Evolutionary conservation across 1,140 invertebrate genomes (phyloP).

Genomic region (Eriocheir sinensis): DNA sequence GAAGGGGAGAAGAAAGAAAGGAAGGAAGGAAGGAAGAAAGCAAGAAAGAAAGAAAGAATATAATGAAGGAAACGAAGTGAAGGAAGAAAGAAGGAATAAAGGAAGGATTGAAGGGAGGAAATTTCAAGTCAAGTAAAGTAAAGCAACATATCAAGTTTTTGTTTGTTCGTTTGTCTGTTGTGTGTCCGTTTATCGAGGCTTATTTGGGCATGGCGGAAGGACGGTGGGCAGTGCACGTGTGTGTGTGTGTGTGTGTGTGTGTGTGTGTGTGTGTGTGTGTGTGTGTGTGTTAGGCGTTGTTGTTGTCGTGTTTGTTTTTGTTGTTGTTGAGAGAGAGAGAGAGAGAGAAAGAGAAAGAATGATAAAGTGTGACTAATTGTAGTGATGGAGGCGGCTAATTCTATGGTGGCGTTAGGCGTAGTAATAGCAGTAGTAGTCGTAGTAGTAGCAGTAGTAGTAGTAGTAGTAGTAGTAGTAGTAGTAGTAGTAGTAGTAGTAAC

Average conservation of each 20-base stretch:
- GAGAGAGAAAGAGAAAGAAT: not conserved
- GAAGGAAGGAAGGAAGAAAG: too few relatives aligned
- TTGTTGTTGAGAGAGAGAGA: slow-evolving; percentile 22
- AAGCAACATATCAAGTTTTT: not conserved
- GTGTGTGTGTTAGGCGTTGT: not conserved
- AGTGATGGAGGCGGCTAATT: not conserved
- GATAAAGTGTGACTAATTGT: not conserved
- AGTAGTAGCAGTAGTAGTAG: not conserved
- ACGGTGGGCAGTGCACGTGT: not conserved
- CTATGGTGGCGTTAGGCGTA: not conserved
- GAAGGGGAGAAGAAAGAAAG: too few relatives aligned
- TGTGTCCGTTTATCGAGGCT: not conserved
- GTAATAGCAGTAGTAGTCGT: too few relatives aligned
- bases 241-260: slow-evolving; percentile 12
- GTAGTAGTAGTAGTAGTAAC: too few relatives aligned
- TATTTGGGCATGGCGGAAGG: not conserved
- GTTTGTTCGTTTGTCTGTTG: not conserved
- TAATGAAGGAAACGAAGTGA: too few relatives aligned
- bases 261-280: slow-evolving; percentile 14
- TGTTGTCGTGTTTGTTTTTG: not conserved
- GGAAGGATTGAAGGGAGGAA: not conserved
- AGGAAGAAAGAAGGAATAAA: too few relatives aligned
- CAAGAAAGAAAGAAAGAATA: too few relatives aligned
- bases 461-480: not conserved
- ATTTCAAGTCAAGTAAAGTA: not conserved